Evolutionary conservation across 1,140 invertebrate species (phyloP), one percentile per base, ranked within the genome.

Genomic region (Orchesella cincta): DNA sequence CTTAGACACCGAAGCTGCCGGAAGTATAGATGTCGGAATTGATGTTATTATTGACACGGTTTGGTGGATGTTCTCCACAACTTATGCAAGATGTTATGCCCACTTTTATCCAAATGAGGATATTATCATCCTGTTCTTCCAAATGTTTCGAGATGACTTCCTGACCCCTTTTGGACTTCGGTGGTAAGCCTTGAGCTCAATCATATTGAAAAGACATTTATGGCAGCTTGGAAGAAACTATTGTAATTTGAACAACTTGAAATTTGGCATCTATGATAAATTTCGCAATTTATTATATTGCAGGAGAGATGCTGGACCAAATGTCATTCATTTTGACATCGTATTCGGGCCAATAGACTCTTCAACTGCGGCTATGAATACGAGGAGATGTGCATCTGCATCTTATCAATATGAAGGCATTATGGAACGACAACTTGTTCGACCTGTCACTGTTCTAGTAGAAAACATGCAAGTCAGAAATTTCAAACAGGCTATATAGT

Each of bases 51-150:
- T 73, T 46, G 71, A 73, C 26, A 51, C 71, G 3, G 28, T 73
- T 46, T 73, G 71, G 71, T 73, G 71, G 71, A 73, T 73, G 71
- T 73, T 73, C 35, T 73, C 71, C 5, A 73, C 71, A 1, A 46
- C 71, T 5, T 73, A 73, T 35, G 35, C 33, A 20, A 8, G 71
- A 14, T 73, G 71, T 35, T 73, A 73, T 29, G 23, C 34, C 5
- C 26, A 46, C n/a, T 73, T 46, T 46, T 73, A 73, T 46, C 71
- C 71, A 39, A 46, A 51, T 16, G 71, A 73, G 29, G 71, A 73
- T 28, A 20, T 26, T 3, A 51, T 73, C 29, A 2, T 73, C 2
- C 36, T 23, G 16, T 39, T 73, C 34, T 46, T 73, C 39, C 18
- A 73, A 26, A 39, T 73, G 34, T 73, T 73, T 28, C 35, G 34